Percentiles rank a stretch among this genome's conserved stretches.
These are phyloP conservation scores for Enteromius mattozi DNA, from an alignment of 2,797 vertebrate species.

Conservation along the genomic window DNA sequence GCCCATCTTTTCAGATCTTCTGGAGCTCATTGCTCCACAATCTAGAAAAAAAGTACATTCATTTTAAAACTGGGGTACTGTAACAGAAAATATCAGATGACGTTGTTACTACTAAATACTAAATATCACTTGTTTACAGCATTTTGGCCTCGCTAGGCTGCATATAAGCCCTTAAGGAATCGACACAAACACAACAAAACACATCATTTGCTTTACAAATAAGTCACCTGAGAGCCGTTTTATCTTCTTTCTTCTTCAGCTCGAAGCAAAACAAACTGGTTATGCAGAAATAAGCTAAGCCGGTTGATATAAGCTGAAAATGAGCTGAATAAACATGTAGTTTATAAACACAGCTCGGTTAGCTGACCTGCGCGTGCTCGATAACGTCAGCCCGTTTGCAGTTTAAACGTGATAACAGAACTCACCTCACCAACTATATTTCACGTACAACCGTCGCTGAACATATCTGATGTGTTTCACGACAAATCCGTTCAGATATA, in stretches of 20 bases:
- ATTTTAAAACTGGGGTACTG: background rate
- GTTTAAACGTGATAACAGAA: background rate
- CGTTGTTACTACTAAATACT: background rate
- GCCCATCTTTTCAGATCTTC: conserved; percentile 79
- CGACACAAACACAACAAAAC: background rate
- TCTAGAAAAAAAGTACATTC: background rate
- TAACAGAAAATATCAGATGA: background rate
- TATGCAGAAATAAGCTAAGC: background rate
- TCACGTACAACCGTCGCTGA: background rate
- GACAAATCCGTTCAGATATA: background rate
- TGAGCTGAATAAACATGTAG: background rate
- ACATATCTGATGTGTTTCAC: background rate
- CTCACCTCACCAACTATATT: background rate
- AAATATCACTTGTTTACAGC: background rate
- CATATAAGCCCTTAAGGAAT: background rate
- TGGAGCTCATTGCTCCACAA: conserved; percentile 58
- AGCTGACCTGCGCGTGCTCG: background rate
- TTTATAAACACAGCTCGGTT: background rate
- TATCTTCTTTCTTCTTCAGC: background rate
- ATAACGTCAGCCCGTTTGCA: background rate
- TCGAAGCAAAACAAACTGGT: background rate
- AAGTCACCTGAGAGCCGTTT: too few relatives aligned
- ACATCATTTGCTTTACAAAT: background rate
- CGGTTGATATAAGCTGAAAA: background rate
- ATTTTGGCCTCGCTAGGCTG: background rate